These are phyloP conservation scores for Agonopterix arenella DNA, from an alignment of 2,888 invertebrate genomes.

Conservation along the genomic window DNA sequence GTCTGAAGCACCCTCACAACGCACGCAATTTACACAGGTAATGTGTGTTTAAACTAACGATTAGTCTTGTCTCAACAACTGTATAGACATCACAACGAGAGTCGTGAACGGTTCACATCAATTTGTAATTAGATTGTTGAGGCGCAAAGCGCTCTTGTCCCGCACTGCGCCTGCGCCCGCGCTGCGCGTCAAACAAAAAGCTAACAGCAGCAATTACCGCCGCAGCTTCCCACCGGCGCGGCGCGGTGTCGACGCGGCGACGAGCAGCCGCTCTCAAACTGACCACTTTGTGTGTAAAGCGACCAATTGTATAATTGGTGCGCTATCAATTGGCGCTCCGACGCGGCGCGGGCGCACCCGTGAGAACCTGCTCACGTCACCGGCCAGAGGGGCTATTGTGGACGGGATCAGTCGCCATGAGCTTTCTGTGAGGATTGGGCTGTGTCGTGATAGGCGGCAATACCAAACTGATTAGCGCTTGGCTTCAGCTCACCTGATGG, in stretches of 20 bases:
- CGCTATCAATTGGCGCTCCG: slow-evolving; percentile 36
- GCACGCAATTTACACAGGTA: too few species aligned
- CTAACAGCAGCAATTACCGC: slow-evolving; percentile 10
- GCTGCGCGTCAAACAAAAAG: slow-evolving; percentile 26
- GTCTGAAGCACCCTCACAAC: too few species aligned
- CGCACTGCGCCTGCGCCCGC: slow-evolving; percentile 12
- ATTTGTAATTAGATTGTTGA: slow-evolving; percentile 24
- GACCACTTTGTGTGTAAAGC: slow-evolving; percentile 29
- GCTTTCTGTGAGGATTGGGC: too few species aligned
- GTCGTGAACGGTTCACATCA: slow-evolving; percentile 12
- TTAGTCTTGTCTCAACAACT: neutral
- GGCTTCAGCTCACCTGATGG: too few species aligned
- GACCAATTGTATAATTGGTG: slow-evolving; percentile 59
- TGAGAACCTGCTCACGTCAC: slow-evolving; percentile 8
- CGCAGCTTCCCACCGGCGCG: slow-evolving; percentile 5
- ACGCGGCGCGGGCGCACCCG: slow-evolving; percentile 7
- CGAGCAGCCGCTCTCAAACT: slow-evolving; percentile 15
- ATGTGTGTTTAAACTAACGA: too few species aligned
- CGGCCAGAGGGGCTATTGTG: neutral
- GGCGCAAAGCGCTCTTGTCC: slow-evolving; percentile 7
- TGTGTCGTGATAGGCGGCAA: too few species aligned
- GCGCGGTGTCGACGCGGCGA: neutral
- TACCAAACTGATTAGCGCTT: too few species aligned
- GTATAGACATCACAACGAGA: neutral
- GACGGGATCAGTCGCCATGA: too few species aligned